Percentiles rank a stretch among this genome's conserved stretches.
These are phyloP conservation scores for Sebastes itinus DNA, from an alignment of 2,797 vertebrate genomes.

Conservation along the genomic window DNA sequence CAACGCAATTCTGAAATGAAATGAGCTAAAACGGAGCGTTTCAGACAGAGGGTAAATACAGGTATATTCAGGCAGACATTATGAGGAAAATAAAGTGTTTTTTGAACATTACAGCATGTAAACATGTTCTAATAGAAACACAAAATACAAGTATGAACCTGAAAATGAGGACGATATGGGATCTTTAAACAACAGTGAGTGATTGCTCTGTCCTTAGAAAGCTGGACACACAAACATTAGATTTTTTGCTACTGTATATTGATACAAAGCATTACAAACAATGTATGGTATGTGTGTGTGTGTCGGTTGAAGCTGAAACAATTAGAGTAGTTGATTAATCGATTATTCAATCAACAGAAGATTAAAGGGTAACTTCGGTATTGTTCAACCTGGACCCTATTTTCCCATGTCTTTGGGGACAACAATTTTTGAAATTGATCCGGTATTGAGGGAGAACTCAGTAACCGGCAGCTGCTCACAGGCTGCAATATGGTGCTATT, in stretches of 20 bases:
- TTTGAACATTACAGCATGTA: too few species aligned
- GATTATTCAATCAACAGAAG: neutral
- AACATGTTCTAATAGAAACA: too few species aligned
- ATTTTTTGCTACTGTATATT: neutral
- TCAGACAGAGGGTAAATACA: too few species aligned
- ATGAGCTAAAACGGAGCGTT: too few species aligned
- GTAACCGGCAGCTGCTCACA: neutral
- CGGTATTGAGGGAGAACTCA: neutral
- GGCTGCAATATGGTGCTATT: neutral
- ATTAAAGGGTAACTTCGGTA: neutral
- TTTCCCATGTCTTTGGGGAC: neutral
- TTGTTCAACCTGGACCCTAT: neutral
- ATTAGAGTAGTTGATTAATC: neutral
- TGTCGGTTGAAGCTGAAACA: neutral
- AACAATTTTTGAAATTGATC: neutral
- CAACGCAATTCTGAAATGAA: too few species aligned
- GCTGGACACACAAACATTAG: neutral
- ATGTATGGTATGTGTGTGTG: neutral
- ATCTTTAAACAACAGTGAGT: neutral
- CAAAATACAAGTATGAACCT: too few species aligned
- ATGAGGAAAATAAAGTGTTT: too few species aligned
- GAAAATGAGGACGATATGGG: too few species aligned
- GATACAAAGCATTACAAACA: neutral
- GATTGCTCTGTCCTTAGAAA: neutral
- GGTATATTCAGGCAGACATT: too few species aligned